phyloP scores from a whole-genome alignment of 1,140 invertebrate genomes.

The Drosophila busckii region DNA sequence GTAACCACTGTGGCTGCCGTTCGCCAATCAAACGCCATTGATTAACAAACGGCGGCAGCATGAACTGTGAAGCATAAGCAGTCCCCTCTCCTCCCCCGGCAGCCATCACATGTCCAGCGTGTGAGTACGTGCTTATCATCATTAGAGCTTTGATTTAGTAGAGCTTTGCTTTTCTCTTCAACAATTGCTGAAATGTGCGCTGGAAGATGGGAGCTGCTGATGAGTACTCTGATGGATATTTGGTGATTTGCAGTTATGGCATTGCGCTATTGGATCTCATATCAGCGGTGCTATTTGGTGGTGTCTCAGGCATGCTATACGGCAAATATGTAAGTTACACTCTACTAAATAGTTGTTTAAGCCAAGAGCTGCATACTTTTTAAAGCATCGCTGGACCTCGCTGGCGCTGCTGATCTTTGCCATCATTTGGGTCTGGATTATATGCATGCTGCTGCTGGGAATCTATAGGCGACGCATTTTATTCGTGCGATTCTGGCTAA shows the following conservation, averaged over 20 bases:
- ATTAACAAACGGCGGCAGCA: conserved; percentile 51
- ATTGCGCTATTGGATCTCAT: conserved; percentile 53
- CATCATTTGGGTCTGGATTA: conserved; percentile 42
- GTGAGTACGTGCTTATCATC: conserved; percentile 68
- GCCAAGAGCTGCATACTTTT: not conserved
- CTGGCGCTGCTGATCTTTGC: conserved; percentile 44
- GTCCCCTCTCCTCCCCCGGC: not conserved
- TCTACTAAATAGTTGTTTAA: not conserved
- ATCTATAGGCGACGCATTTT: conserved; percentile 26
- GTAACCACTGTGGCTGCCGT: conserved; percentile 28
- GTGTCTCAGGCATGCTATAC: conserved; percentile 44
- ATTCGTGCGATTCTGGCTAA: conserved; percentile 47
- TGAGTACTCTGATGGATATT: conserved; percentile 52
- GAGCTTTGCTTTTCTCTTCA: conserved; percentile 26
- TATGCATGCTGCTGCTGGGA: conserved; percentile 24
- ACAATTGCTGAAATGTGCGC: conserved; percentile 35
- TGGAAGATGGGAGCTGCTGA: conserved; percentile 19
- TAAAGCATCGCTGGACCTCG: conserved; percentile 37
- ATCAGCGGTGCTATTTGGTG: conserved; percentile 53
- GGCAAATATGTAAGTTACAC: conserved; percentile 47
- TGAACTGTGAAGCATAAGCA: not conserved
- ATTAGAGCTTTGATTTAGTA: conserved; percentile 73
- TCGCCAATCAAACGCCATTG: conserved; percentile 69
- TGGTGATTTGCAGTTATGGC: conserved; percentile 56
- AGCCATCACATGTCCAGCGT: not conserved